These are phyloP conservation scores for Ormyrus pomaceus DNA, from an alignment of 2,888 invertebrate genomes.

Conservation along the genomic window DNA sequence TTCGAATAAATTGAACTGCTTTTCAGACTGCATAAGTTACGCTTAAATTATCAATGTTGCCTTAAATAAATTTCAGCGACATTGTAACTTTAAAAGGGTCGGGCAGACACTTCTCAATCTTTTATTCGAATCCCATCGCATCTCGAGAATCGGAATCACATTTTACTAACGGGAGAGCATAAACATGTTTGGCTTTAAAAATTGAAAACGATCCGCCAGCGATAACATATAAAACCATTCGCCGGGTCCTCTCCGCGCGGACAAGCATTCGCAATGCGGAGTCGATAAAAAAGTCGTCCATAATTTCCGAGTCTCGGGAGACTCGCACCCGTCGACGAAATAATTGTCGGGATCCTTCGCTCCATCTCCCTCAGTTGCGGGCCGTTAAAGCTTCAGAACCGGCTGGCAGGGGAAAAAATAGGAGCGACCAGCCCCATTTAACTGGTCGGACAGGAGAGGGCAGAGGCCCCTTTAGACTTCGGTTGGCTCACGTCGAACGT, in stretches of 20 bases:
- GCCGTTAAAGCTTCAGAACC: slow-evolving; percentile 3
- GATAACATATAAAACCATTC: not conserved
- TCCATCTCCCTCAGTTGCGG: not conserved
- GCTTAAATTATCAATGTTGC: too few species aligned
- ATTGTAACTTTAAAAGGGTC: too few species aligned
- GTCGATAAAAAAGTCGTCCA: slow-evolving; percentile 18
- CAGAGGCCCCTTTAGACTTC: slow-evolving; percentile 14
- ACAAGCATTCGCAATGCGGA: too few species aligned
- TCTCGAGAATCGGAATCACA: not conserved
- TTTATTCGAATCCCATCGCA: not conserved
- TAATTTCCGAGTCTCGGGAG: slow-evolving; percentile 21
- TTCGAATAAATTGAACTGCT: too few species aligned
- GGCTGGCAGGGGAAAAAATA: slow-evolving; percentile 13
- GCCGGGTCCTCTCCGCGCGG: not conserved
- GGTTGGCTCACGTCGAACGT: slow-evolving; percentile 24
- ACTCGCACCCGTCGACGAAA: slow-evolving; percentile 11
- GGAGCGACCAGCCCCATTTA: slow-evolving; percentile 13
- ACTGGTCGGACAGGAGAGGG: not conserved
- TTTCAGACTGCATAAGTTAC: too few species aligned
- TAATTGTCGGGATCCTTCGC: slow-evolving; percentile 21
- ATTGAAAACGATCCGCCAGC: slow-evolving; percentile 15
- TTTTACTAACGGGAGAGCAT: slow-evolving; percentile 12
- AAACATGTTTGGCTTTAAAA: slow-evolving; percentile 40
- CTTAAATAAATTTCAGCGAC: too few species aligned
- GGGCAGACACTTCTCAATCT: not conserved